These are phyloP conservation scores for Popillia japonica DNA, from an alignment of 1,140 invertebrate species.

Conservation along the genomic window DNA sequence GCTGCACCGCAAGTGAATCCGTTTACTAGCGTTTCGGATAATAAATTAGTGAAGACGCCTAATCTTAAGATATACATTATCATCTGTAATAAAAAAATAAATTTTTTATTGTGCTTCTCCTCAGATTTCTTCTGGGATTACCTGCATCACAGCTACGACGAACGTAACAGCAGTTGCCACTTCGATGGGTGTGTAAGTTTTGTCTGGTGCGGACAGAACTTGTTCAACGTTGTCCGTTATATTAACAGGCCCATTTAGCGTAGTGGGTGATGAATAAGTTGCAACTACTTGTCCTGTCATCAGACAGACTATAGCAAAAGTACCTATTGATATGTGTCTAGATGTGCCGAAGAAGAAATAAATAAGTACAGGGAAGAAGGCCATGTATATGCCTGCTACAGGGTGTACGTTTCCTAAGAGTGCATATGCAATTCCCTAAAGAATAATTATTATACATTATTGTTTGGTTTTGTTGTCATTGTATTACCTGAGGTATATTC, in stretches of 20 bases:
- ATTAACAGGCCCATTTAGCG: conserved; percentile 39
- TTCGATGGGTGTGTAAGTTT: conserved; percentile 65
- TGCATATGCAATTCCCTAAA: conserved; percentile 90
- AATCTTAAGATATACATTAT: conserved; percentile 82
- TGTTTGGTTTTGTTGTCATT: background rate
- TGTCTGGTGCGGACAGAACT: background rate
- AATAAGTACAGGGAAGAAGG: conserved; percentile 90
- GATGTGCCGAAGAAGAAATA: conserved; percentile 94
- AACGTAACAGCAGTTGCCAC: conserved; percentile 75
- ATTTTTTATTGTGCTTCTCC: background rate
- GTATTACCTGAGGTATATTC: conserved; percentile 79
- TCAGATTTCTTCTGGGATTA: conserved; percentile 57
- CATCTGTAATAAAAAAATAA: conserved; percentile 66
- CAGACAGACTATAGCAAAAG: conserved; percentile 87
- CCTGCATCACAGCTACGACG: conserved; percentile 75
- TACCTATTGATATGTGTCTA: conserved; percentile 89
- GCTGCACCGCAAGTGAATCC: conserved; percentile 93
- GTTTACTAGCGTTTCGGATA: conserved; percentile 89
- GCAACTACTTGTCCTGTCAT: conserved; percentile 86
- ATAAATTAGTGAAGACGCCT: conserved; percentile 82
- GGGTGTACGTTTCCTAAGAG: conserved; percentile 86
- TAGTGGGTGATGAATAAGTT: conserved; percentile 52
- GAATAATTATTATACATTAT: conserved; percentile 39
- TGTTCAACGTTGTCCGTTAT: background rate
- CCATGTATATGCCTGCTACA: conserved; percentile 92